Evolutionary conservation across 30 jellyfish, hydroid and myxozoan genomes (phyloP).

Genomic region (Chironex yamaguchii): DNA sequence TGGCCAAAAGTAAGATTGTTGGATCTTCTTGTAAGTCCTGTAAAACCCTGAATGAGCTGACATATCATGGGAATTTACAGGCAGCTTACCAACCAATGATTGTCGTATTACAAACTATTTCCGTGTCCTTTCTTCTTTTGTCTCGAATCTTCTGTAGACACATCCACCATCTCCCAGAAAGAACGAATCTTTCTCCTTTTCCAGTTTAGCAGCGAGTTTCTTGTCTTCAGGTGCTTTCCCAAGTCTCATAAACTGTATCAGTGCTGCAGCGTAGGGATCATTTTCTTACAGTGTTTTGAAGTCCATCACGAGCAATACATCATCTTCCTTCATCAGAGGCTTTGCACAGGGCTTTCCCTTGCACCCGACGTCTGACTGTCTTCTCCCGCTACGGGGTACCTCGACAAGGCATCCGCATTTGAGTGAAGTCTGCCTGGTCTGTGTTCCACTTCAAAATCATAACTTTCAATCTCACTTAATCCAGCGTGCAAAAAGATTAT

Average conservation of each 20-base stretch:
- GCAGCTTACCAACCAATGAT: conserved; percentile 37
- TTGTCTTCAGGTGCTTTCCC: conserved; percentile 35
- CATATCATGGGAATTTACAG: conserved; percentile 20
- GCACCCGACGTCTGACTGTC: not conserved
- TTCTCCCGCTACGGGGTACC: conserved; percentile 7
- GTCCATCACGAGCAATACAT: conserved; percentile 1
- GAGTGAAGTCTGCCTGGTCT: conserved; percentile 18
- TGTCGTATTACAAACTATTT: conserved; percentile 61
- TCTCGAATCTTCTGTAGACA: conserved; percentile 15
- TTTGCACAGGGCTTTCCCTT: not conserved
- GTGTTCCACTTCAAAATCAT: conserved; percentile 4
- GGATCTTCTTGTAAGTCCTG: conserved; percentile 51
- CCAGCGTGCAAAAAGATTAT: conserved; percentile 10
- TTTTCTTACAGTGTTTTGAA: conserved; percentile 21
- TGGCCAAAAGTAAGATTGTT: conserved; percentile 54
- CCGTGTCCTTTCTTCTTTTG: conserved; percentile 32
- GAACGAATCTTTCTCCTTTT: conserved; percentile 20
- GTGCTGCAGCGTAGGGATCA: conserved; percentile 50
- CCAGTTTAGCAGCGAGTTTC: conserved; percentile 24
- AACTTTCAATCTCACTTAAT: not conserved
- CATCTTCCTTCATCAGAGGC: conserved; percentile 19
- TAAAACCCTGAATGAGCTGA: conserved; percentile 68
- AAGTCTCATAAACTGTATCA: conserved; percentile 1
- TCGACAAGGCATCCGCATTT: conserved; percentile 32
- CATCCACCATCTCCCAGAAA: conserved; percentile 50